These are phyloP conservation scores for Sitta europaea DNA, from an alignment of 2,113 vertebrate species.

Conservation along the genomic window DNA sequence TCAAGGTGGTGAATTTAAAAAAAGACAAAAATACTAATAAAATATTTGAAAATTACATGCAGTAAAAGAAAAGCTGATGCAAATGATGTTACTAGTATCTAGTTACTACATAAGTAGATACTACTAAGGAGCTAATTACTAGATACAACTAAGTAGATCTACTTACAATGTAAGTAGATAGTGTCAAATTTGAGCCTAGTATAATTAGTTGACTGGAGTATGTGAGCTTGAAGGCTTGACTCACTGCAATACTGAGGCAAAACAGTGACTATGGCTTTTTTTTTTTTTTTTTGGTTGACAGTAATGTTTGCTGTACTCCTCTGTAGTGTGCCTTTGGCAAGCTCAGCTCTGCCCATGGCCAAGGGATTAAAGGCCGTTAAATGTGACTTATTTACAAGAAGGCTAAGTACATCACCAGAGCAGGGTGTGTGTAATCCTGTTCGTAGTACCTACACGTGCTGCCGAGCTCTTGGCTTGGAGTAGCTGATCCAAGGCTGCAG, in stretches of 20 bases:
- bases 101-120: background rate
- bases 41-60: background rate
- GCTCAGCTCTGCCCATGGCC: background rate
- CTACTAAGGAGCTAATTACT: background rate
- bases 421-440: background rate
- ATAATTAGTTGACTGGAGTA: background rate
- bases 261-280: rapidly evolving
- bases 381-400: background rate
- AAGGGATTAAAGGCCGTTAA: background rate
- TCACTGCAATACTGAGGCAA: background rate
- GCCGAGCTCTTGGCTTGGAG: background rate
- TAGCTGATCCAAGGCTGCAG: background rate
- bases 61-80: background rate
- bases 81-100: background rate
- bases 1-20: background rate
- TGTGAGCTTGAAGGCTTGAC: background rate
- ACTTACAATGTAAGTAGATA: background rate
- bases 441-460: background rate
- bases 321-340: background rate
- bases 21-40: background rate
- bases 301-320: background rate
- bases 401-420: background rate
- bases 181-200: background rate
- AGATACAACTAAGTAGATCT: background rate
- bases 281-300: background rate